phyloP scores from a whole-genome alignment of 2,888 invertebrate genomes.

The Eupithecia inturbata region DNA sequence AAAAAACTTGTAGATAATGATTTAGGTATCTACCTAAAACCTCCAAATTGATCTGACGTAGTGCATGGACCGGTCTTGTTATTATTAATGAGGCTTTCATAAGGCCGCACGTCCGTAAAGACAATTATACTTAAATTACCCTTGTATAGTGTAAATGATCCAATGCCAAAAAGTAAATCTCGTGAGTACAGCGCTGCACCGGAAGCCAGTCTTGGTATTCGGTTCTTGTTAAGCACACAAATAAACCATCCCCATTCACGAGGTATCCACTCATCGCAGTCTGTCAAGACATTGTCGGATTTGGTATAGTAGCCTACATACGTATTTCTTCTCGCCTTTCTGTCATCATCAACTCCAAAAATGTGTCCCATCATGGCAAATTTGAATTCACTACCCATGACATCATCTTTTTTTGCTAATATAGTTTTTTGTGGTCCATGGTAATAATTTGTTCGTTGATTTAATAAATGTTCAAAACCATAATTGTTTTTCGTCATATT shows the following conservation, averaged over 20 bases:
- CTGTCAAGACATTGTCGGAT: not conserved
- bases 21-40: too few species aligned
- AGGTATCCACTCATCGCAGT: conserved; percentile 10
- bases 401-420: conserved; percentile 3
- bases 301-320: not conserved
- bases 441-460: not conserved
- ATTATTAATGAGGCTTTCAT: not conserved
- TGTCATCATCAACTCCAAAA: not conserved
- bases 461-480: not conserved
- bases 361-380: conserved; percentile 11
- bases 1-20: too few species aligned
- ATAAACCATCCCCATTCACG: conserved; percentile 6
- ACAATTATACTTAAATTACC: not conserved
- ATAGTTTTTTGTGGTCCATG: not conserved
- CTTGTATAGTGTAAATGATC: conserved; percentile 4
- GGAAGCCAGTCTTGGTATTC: not conserved
- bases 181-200: conserved; percentile 4
- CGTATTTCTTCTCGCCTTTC: not conserved
- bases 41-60: not conserved
- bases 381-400: not conserved
- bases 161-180: not conserved
- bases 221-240: not conserved
- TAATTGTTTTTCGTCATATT: not conserved
- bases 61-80: not conserved
- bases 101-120: not conserved